Base-by-base conservation (phyloP, 2,888 invertebrate genomes). In the Norana najaformis region DNA sequence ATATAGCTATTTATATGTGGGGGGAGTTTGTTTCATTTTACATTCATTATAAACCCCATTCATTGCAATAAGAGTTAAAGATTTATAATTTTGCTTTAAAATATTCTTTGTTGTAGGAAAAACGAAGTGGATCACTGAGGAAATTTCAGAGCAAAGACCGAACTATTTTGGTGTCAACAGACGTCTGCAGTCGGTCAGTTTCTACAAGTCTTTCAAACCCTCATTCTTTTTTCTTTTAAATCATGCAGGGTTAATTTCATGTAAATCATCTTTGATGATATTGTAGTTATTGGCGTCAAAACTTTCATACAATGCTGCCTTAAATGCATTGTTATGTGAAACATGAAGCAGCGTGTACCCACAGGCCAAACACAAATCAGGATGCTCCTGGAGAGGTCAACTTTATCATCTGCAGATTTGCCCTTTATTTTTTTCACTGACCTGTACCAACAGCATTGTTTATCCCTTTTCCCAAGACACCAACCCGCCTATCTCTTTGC, bases 151-250 rank as follows among this genome's bases (percentile, higher is more conserved):
- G 97, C 39, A 98, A 98, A 95, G 97, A 96, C 93, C 96, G 99
- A n/a, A 98, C 98, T 0, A 97, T 99, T 93, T 96, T 99, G 13
- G 98, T 99, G 90, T 99, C 99, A 30, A 99, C 99, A 0, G 99
- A 99, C 95, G 99, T 99, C 0, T 99, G 99, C 2, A 98, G 98
- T 94, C 97, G 98, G 97, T 97, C 93, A 94, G 94, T 34, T 89
- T 85, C 34, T n/a, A 11, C 13, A 3, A n/a, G 30, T 30, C n/a
- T 69, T 69, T 69, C 30, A n/a, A 69, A 69, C 30, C 30, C 69
- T 8, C n/a, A n/a, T n/a, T n/a, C n/a, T n/a, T n/a, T n/a, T n/a
- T n/a, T 69, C 30, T 69, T 11, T 30, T 69, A n/a, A 69, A 69
- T 30, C n/a, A 69, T 69, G 6, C 69, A 69, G 69, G n/a, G 30